Base-by-base conservation (phyloP, 2,113 vertebrate species). In the Camelus dromedarius region DNA sequence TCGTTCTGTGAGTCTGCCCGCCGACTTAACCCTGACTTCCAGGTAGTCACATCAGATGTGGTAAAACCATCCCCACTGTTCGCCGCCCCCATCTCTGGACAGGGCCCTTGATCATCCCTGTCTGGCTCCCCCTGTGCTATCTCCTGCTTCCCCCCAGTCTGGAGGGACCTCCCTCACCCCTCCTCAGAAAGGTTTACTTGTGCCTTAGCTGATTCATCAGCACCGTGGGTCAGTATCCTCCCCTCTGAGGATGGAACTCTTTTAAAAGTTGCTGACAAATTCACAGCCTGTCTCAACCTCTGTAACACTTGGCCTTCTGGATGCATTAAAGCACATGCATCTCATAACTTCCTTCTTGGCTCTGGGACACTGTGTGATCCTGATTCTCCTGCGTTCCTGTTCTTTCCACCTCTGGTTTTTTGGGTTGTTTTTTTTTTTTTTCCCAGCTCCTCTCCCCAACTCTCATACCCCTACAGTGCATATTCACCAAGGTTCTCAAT, bases 311-410 rank as follows among this genome's bases (percentile, higher is more conserved):
- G 12, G 46, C 18, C 30, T 42, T 58, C 52, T 26, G 42, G n/a
- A 15, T 10, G 28, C 11, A 0, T 10, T 42, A 22, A 30, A 69
- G 32, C 19, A 13, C n/a, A 15, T 6, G 26, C 60, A 6, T 56
- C 13, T 1, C 0, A 0, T 7, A 4, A n/a, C 32, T 6, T 5
- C 62, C 52, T 64, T 88, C 24, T 50, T 52, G 58, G n/a, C 64
- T 48, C 50, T 8, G 19, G 5, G 26, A 66, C 14, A 7, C 32
- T 6, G 3, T 5, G 2, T 1, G 32, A 22, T 72, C 62, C 70
- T 1, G 1, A 1, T 18, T 62, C 13, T 19, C 56, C 54, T 52
- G 15, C 48, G 5, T 1, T 26, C 73, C 75, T 9, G 18, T 52
- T 28, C 60, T 19, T 54, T 58, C 75, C 20, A 7, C 58, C 3